A percentile compares a stretch with the other conserved stretches of the same genome.
Conservation (phyloP, 1,140 invertebrate genomes). For the Colletes gigas region DNA sequence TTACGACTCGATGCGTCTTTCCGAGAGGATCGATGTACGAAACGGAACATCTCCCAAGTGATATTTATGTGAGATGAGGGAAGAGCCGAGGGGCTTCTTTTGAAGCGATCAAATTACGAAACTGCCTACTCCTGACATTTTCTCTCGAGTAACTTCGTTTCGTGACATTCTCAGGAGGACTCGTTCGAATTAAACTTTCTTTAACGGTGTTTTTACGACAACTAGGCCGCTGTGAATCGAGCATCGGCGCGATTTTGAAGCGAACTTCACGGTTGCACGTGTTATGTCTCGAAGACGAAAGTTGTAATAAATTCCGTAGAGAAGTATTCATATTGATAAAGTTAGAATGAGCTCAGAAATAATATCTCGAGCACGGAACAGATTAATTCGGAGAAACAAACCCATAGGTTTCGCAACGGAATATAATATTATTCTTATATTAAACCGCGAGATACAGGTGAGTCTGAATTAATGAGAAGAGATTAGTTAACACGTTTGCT, state of each 20-base stretch:
- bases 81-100: slow-evolving; percentile 22
- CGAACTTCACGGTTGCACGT: neutral
- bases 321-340: neutral
- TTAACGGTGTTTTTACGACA: neutral
- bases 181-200: slow-evolving; percentile 42
- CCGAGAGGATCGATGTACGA: neutral
- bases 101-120: slow-evolving; percentile 52
- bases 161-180: slow-evolving; percentile 29
- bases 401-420: no score
- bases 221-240: neutral
- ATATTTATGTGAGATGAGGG: slow-evolving; percentile 42
- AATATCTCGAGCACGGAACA: no score
- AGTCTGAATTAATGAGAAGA: no score
- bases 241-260: no score
- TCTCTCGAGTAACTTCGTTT: slow-evolving; percentile 22
- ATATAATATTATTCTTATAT: no score
- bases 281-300: neutral
- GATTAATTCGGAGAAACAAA: no score
- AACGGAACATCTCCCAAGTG: slow-evolving; percentile 24
- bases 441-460: no score
- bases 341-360: no score
- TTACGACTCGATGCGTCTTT: slow-evolving; percentile 14
- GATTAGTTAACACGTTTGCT: no score
- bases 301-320: neutral
- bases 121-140: slow-evolving; percentile 23